Base-by-base conservation (phyloP, 2,113 vertebrate species). In the Mola mola region DNA sequence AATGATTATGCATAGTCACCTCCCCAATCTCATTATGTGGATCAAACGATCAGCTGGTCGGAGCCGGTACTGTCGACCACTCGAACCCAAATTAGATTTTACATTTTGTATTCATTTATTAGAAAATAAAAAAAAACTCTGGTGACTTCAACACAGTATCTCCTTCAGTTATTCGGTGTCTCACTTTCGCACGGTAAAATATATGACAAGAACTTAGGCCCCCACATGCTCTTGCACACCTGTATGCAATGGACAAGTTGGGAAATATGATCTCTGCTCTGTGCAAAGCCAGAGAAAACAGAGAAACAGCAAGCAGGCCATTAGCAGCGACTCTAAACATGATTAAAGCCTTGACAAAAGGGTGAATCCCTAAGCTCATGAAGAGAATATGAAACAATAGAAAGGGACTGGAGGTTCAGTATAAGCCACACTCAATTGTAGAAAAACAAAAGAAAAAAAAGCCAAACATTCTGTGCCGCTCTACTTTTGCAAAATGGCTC, bases 301-400 rank as follows among this genome's bases (percentile, higher is more conserved):
- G 51, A 68, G 49, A 66, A 31, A 51, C 66, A 59, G 49, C 12
- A 6, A 59, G 49, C 12, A 6, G 60, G 62, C 40, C 67, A 79
- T 81, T 83, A 78, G 70, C 60, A 34, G 46, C 22, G 16, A 78
- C 36, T 64, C 52, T 64, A 78, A 83, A 87, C 81, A 64, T 60
- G 82, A 82, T 81, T 85, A 80, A 82, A 85, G 48, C 49, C 48
- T 78, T 72, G 71, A 81, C 65, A 82, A 85, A 87, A 74, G 74
- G 72, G 71, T 69, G 78, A 81, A 87, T 85, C 77, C 31, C 63
- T 22, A 4, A 36, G 42, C 73, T 62, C 51, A 75, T 48, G 70
- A 72, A 53, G 58, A 61, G 25, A 56, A 55, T 20, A 42, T 25
- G 19, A 49, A 9, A 57, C 17, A 61, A 34, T 20, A 20, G 5